Evolutionary conservation across 2,888 invertebrate species (phyloP), one percentile per base, ranked within the genome.

Genomic region (Bombylius discolor): DNA sequence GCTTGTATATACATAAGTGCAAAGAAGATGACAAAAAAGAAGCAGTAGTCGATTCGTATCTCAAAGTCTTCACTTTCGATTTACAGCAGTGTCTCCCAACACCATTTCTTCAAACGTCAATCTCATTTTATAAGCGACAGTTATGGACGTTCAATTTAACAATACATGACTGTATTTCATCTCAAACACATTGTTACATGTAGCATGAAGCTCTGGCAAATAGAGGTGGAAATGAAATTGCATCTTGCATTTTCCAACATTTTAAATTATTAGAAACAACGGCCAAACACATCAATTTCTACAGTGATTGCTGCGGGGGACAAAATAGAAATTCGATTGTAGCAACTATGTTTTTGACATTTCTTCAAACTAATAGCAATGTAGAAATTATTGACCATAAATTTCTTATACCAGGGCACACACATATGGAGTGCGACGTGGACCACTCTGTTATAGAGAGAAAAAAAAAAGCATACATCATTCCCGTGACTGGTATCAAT

Each of bases 151-250:
- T 39, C 48, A 58, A 58, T 46, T 34, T 54, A 5, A 58, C 57
- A 12, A 42, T 57, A 11, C 59, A 59, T 49, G 57, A 59, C 11
- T 39, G 51, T 46, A 45, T 8, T 3, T 33, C 47, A 9, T 42
- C 51, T n/a, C 44, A 49, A 45, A 46, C 54, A 39, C 32, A 32
- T 46, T 56, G 48, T 23, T 59, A 54, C 39, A 58, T 59, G 54
- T 59, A 56, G 58, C 56, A 58, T 52, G 58, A 58, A 56, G 57
- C 50, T 13, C 13, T 57, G n/a, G 52, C 57, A 4, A 48, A 51
- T 47, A 45, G 57, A 46, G 54, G 57, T 39, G 56, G 47, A 4
- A 54, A 56, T 13, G 54, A 59, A 49, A 56, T 58, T 23, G 51
- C 50, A 8, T 58, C 53, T 23, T 59, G 59, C 45, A 11, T 56